These are phyloP conservation scores for Andrena bucephala DNA, from an alignment of 2,888 invertebrate genomes.

Conservation along the genomic window DNA sequence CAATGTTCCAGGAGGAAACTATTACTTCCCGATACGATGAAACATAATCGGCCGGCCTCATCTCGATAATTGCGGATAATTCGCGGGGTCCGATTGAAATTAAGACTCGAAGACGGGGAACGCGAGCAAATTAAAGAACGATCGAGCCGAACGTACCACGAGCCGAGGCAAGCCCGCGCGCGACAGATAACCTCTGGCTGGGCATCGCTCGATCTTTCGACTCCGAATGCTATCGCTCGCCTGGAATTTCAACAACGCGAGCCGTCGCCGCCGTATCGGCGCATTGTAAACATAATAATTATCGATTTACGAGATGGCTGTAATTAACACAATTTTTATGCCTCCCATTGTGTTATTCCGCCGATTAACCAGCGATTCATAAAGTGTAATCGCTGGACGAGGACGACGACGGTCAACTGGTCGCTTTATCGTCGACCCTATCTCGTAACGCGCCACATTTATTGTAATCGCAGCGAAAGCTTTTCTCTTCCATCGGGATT, in stretches of 20 bases:
- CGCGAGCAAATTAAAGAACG: conserved; percentile 56
- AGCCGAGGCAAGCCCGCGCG: conserved; percentile 37
- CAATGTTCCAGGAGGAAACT: conserved; percentile 19
- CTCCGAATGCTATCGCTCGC: conserved; percentile 56
- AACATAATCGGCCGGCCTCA: conserved; percentile 23
- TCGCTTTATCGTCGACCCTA: conserved; percentile 2
- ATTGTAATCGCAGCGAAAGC: neutral
- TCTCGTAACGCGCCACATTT: conserved; percentile 42
- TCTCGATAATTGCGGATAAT: conserved; percentile 54
- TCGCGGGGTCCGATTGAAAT: conserved; percentile 44
- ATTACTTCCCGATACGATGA: conserved; percentile 26
- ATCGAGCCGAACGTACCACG: conserved; percentile 29
- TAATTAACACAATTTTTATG: conserved; percentile 64
- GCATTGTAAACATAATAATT: conserved; percentile 67
- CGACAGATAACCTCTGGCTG: conserved; percentile 63
- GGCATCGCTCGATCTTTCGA: conserved; percentile 64
- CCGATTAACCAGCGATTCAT: conserved; percentile 54
- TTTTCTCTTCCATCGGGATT: neutral
- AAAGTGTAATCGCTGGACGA: conserved; percentile 38
- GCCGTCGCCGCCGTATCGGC: conserved; percentile 26
- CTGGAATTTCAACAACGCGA: conserved; percentile 47
- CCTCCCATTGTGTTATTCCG: conserved; percentile 32
- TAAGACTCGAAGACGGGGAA: conserved; percentile 8
- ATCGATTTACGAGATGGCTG: conserved; percentile 51
- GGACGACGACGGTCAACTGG: neutral